Evolutionary conservation across 1,140 invertebrate species (phyloP), one percentile per base, ranked within the genome.

Genomic region (Aphaenogaster ashmeadi): DNA sequence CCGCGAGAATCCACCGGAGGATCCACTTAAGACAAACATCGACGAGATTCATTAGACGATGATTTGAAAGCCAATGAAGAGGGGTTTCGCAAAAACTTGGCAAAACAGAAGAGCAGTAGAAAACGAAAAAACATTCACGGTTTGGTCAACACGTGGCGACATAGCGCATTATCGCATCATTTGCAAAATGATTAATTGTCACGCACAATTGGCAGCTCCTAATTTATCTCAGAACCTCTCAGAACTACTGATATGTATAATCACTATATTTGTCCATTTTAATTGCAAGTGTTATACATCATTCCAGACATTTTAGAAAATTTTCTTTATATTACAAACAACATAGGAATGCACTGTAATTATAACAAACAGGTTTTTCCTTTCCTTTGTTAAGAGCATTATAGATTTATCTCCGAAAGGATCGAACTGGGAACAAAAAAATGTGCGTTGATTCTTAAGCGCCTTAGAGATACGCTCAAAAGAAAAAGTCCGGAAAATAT

Each of bases 181-280:
- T 54, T 69, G 36, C 36, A 38, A 27, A 80, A 67, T 41, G n/a
- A 77, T 38, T 80, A 81, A 81, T 69, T 69, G 21, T 80, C 33
- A 41, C 62, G 36, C 62, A 15, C 78, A 69, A 80, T 69, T 80
- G 47, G n/a, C 38, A 71, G 47, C 0, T 27, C 60, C 6, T 41
- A 15, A 27, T 27, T 74, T 38, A 47, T 36, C 2, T 36, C 6
- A 33, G 58, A 41, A 13, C 0, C 1, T 47, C 9, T 62, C 15
- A 44, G 9, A n/a, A 27, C 4, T 81, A 38, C 15, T 47, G 44
- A 0, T n/a, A 33, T 5, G 15, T 41, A 18, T 44, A 33, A 44
- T 41, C 18, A 15, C 36, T 67, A 54, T 18, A 21, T 41, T 21
- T 69, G 2, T 13, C 6, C 15, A 9, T 52, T 79, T 80, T 38